Evolutionary conservation across 2,888 invertebrate species (phyloP).

Genomic region (Exephanes ischioxanthus): DNA sequence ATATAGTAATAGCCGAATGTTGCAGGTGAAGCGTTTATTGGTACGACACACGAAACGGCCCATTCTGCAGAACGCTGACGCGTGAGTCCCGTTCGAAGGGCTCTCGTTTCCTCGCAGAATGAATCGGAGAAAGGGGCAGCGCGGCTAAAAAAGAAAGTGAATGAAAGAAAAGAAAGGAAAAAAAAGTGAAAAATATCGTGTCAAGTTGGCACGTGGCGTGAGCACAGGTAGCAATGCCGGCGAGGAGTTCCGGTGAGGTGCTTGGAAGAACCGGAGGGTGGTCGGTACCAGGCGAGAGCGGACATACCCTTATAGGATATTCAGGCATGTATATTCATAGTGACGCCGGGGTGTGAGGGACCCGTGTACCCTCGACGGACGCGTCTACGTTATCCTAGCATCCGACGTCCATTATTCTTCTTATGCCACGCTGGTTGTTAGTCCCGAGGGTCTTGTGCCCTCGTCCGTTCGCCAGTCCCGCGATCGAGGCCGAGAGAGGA

Average conservation of each 20-base stretch:
- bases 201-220: constrained; percentile 30
- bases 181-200: constrained; percentile 36
- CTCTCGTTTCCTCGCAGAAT: constrained; percentile 22
- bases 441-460: constrained; percentile 66
- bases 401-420: constrained; percentile 65
- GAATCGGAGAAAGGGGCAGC: constrained; percentile 1
- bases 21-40: constrained; percentile 22
- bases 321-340: constrained; percentile 75
- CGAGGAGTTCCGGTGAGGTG: constrained; percentile 36
- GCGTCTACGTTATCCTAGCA: constrained; percentile 50
- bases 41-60: constrained; percentile 36
- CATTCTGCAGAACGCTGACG: constrained; percentile 60
- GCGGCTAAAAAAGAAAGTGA: constrained; percentile 20
- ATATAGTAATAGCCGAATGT: constrained; percentile 1
- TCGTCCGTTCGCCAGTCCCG: constrained; percentile 39
- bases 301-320: constrained; percentile 58
- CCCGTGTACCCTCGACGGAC: constrained; percentile 55
- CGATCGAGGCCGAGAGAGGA: constrained; percentile 21
- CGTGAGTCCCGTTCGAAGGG: constrained; percentile 30
- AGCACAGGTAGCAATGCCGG: constrained; percentile 47
- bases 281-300: constrained; percentile 9
- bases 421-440: constrained; percentile 58
- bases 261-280: constrained; percentile 26
- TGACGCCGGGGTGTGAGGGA: constrained; percentile 53
- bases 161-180: neutral